Base-by-base conservation (phyloP, 2,797 vertebrate genomes). In the Pipistrellus pygmaeus region DNA sequence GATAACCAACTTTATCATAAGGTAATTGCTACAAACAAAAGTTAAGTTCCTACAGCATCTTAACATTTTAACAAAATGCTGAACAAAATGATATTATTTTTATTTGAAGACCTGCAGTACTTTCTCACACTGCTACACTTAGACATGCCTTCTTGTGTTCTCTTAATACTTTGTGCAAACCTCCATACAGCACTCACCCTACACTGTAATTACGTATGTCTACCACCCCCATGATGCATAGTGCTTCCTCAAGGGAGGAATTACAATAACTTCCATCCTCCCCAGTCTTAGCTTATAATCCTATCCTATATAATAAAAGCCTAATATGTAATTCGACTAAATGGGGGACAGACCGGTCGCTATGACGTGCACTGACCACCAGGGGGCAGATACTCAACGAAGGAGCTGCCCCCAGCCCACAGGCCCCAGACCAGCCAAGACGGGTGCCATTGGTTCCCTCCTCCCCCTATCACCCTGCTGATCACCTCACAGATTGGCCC, bases 181-280 rank as follows among this genome's bases (percentile, higher is more conserved):
- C 27, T 23, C 32, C 15, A 15, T 30, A 53, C 0, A 66, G 72
- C 53, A 88, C 77, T 73, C 62, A 94, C 4, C 66, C 14, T 71
- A 41, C 9, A 44, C 32, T 72, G 8, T 78, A 71, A 57, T 3
- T 10, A 30, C 38, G 83, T 57, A 91, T 8, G 53, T 23, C 3
- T 51, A 66, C 72, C 20, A 69, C 1, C 18, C 51, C 27, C 18
- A 60, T 10, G 35, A 48, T 27, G 18, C 8, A 55, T 14, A 55
- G 35, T 73, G 46, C 64, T 91, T 51, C 64, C 32, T 68, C 13
- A 92, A 83, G 80, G 66, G 17, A 95, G 48, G 75, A 85, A 92
- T 77, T 78, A 78, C 1, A 51, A 8, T 57, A 62, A 38, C 38
- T 73, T 69, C 75, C 48, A 62, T 18, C 48, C 12, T 72, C 60